Base-by-base conservation (phyloP, 2,888 invertebrate species). In the Sesia bembeciformis region DNA sequence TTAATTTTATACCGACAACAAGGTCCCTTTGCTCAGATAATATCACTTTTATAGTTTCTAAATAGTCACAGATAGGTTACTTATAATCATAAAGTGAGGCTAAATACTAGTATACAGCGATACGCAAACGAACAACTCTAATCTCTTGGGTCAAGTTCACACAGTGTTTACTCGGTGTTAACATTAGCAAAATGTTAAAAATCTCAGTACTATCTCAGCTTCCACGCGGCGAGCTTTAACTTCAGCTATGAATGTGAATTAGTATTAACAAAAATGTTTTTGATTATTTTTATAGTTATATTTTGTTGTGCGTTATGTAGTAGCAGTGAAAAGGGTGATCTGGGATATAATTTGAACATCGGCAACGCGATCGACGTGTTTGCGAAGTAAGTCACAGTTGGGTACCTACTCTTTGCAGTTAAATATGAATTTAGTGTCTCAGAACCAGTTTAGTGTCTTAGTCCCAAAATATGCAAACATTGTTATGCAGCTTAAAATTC, bases 131-230 rank as follows among this genome's bases (percentile, higher is more conserved):
- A 50, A 38, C 50, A 39, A 39, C 62, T 68, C 78, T 84, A 85
- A 86, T 87, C 84, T 73, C 63, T 67, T 67, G 68, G 88, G 86
- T 88, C 88, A 89, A 89, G 88, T 86, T 84, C 84, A 85, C 54
- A 64, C 61, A 59, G 59, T 79, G 78, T 83, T 81, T 79, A 79
- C 77, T 67, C 62, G 58, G 64, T 61, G 60, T 61, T 62, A 66
- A 74, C 75, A 78, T 82, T 84, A 83, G 87, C 85, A 69, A 87
- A 87, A 82, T 84, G 77, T 76, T 67, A 70, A 83, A 84, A 84
- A 74, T 65, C 62, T 78, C 85, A 87, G 86, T 87, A 39, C 61
- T 63, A 64, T 61, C 68, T 69, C 66, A 65, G 77, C 78, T 57
- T 55, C 59, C 71, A 63, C 57, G 68, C 74, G 72, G 68, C 64